A percentile compares a stretch with the other conserved stretches of the same genome.
These are phyloP conservation scores for Euspilapteryx auroguttella DNA, from an alignment of 2,888 invertebrate species.

Conservation along the genomic window DNA sequence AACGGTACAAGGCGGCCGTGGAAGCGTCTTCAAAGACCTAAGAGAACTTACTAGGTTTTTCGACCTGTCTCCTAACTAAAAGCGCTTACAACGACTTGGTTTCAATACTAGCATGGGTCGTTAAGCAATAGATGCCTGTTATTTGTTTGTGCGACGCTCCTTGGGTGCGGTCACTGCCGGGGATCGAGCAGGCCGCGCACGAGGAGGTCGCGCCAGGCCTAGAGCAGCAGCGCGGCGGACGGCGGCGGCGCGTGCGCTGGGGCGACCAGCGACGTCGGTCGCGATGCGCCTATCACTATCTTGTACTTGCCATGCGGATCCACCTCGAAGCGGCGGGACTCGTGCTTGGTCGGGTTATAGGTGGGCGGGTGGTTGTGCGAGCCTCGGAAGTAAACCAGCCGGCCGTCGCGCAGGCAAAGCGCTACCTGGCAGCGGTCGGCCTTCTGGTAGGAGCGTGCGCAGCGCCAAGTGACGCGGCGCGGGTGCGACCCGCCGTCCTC, in stretches of 20 bases:
- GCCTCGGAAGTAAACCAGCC: constrained; percentile 47
- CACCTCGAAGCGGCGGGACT: constrained; percentile 44
- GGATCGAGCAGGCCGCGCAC: constrained; percentile 43
- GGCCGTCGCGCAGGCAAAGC: constrained; percentile 46
- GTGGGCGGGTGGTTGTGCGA: constrained; percentile 48
- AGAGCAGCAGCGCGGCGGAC: constrained; percentile 40
- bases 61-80: too few species aligned
- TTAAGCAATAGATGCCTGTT: too few species aligned
- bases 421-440: constrained; percentile 52
- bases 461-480: constrained; percentile 49
- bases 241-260: constrained; percentile 30
- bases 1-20: constrained; percentile 31
- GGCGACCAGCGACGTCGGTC: constrained; percentile 13
- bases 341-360: constrained; percentile 46
- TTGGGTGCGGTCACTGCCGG: constrained; percentile 30
- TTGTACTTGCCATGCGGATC: constrained; percentile 56
- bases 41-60: too few species aligned
- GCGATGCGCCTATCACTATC: constrained; percentile 21
- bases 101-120: too few species aligned
- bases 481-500: constrained; percentile 53
- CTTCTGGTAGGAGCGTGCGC: constrained; percentile 51
- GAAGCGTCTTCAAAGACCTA: constrained; percentile 25
- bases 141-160: constrained; percentile 49
- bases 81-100: too few species aligned
- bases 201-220: constrained; percentile 60